Evolutionary conservation across 35 echinoderm and acorn worm species (phyloP).

Genomic region (Hemicentrotus pulcherrimus): DNA sequence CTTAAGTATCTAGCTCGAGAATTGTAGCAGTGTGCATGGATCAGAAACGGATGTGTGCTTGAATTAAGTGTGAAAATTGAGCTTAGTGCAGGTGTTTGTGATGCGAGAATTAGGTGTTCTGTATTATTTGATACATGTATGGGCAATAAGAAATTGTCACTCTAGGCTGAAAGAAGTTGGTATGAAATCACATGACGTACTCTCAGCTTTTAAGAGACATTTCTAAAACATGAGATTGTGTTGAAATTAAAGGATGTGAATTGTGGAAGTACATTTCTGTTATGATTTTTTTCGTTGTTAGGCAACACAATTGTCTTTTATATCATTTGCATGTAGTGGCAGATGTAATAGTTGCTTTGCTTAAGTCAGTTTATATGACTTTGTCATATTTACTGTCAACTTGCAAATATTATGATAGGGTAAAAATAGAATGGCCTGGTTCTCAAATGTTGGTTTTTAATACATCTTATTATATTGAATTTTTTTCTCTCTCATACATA

Average conservation of each 20-base stretch:
- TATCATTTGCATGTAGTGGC: background rate
- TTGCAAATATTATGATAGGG: background rate
- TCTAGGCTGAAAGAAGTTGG: background rate
- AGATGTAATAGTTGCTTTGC: too few species aligned
- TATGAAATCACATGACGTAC: background rate
- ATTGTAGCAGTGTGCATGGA: background rate
- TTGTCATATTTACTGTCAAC: too few species aligned
- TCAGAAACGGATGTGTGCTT: background rate
- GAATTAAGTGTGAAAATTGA: slow-evolving; percentile 8
- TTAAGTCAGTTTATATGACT: too few species aligned
- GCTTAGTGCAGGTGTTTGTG: background rate
- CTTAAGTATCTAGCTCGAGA: background rate
- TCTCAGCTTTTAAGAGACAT: background rate
- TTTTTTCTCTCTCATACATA: background rate
- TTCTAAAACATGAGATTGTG: background rate
- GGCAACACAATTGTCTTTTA: background rate
- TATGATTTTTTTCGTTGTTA: background rate
- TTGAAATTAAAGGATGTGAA: background rate
- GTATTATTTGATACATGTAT: background rate
- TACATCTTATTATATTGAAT: background rate
- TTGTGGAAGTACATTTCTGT: background rate
- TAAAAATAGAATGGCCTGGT: background rate
- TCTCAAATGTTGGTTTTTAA: background rate
- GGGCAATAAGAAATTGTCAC: background rate
- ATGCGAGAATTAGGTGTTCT: background rate